phyloP scores from a whole-genome alignment of 2,113 vertebrate species.

The Etheostoma spectabile region DNA sequence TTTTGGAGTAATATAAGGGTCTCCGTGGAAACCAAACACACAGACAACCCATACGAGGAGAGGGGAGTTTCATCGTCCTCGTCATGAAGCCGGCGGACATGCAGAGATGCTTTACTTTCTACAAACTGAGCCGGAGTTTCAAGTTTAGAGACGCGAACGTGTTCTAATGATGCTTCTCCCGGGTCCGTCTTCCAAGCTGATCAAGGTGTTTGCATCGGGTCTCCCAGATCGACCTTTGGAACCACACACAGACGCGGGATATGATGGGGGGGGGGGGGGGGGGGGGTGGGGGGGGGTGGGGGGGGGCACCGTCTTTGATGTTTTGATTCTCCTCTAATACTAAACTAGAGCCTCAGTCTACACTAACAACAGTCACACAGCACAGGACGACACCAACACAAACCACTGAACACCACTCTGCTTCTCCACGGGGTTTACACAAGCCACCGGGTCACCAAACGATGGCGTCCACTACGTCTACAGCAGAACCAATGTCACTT shows the following conservation, averaged over 20 bases:
- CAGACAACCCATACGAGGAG: slow-evolving; percentile 57
- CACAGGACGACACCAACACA: slow-evolving; percentile 95
- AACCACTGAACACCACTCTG: slow-evolving; percentile 94
- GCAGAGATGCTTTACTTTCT: slow-evolving; percentile 6
- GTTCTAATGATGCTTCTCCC: slow-evolving; percentile 2
- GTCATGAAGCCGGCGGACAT: background rate
- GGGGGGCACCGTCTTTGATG: slow-evolving; percentile 68
- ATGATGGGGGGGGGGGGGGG: slow-evolving; percentile 71
- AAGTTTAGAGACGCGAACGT: background rate
- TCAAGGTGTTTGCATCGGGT: slow-evolving; percentile 34
- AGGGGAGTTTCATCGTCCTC: slow-evolving; percentile 65
- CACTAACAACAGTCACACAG: slow-evolving; percentile 91
- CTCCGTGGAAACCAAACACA: slow-evolving; percentile 53
- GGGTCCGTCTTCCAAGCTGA: slow-evolving; percentile 3
- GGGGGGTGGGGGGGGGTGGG: too few relatives aligned
- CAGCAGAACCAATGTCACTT: slow-evolving; percentile 89
- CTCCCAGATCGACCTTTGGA: slow-evolving; percentile 52
- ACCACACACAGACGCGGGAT: slow-evolving; percentile 22
- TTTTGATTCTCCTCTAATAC: slow-evolving; percentile 74
- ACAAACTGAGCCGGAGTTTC: slow-evolving; percentile 6
- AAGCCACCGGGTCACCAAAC: slow-evolving; percentile 90
- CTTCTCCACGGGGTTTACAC: slow-evolving; percentile 86
- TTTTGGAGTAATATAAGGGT: slow-evolving; percentile 36
- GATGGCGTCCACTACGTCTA: slow-evolving; percentile 92
- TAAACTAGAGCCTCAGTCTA: slow-evolving; percentile 90